Percentiles rank a stretch among this genome's conserved stretches.
Evolutionary conservation across 2,797 vertebrate species (phyloP).

Genomic region (Sebastes paucispinis): DNA sequence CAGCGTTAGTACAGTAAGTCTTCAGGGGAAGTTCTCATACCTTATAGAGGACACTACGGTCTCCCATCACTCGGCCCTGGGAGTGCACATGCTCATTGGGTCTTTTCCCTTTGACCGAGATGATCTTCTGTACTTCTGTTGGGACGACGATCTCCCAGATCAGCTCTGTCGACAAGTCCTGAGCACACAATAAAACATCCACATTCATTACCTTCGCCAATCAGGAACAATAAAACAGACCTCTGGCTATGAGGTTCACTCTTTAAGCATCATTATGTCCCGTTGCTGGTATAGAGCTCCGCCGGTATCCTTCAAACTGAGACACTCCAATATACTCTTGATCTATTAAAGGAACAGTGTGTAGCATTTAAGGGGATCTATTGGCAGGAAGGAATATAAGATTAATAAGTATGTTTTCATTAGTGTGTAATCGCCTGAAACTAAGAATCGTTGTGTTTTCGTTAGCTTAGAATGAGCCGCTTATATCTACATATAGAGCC

Average conservation of each 20-base stretch:
- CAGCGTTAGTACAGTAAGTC: not conserved
- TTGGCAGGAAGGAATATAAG: too few species aligned
- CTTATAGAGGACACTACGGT: constrained; percentile 98
- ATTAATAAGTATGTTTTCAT: too few species aligned
- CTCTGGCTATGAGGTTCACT: not conserved
- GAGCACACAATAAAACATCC: constrained; percentile 22
- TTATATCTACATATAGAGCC: too few species aligned
- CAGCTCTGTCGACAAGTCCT: constrained; percentile 93
- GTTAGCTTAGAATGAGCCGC: too few species aligned
- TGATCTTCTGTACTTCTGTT: constrained; percentile 89
- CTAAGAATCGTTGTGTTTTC: too few species aligned
- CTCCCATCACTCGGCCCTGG: constrained; percentile 97
- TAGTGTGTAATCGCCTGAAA: too few species aligned
- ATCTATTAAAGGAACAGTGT: not conserved
- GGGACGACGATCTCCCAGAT: constrained; percentile 94
- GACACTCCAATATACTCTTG: not conserved
- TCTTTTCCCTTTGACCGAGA: constrained; percentile 91
- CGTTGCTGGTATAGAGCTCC: not conserved
- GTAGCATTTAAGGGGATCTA: too few species aligned
- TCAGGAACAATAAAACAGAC: not conserved
- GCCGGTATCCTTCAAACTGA: not conserved
- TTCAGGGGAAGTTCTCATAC: constrained; percentile 65
- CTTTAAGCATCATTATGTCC: not conserved
- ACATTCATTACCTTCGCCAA: not conserved
- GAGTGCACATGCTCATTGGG: constrained; percentile 96